phyloP scores from a whole-genome alignment of 2,888 invertebrate species.

The Dorcus hopei region DNA sequence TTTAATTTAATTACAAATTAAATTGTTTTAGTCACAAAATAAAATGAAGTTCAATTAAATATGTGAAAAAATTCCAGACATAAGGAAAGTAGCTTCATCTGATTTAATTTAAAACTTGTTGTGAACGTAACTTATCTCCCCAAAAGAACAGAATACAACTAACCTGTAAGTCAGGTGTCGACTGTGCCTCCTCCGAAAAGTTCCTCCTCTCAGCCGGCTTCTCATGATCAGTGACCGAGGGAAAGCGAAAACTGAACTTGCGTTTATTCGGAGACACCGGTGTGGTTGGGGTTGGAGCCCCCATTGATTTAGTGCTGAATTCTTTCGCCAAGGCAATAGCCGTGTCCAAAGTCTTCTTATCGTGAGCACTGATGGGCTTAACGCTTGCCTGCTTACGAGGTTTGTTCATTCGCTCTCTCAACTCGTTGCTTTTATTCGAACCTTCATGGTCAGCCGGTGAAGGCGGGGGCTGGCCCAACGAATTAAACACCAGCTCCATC shows the following conservation, averaged over 20 bases:
- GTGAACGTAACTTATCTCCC: no score
- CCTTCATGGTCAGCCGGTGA: constrained; percentile 48
- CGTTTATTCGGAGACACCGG: constrained; percentile 67
- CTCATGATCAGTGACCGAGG: constrained; percentile 54
- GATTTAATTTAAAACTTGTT: no score
- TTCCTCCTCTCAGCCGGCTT: constrained; percentile 70
- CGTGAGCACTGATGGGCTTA: constrained; percentile 91
- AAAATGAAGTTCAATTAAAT: no score
- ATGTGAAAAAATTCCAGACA: no score
- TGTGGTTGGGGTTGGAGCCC: constrained; percentile 52
- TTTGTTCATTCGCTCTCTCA: constrained; percentile 55
- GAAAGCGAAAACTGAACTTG: constrained; percentile 78
- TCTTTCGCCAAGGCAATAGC: constrained; percentile 93
- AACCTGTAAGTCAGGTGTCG: constrained; percentile 87
- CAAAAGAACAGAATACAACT: constrained; percentile 21
- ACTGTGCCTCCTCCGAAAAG: constrained; percentile 85
- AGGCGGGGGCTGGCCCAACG: constrained; percentile 43
- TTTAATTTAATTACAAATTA: no score
- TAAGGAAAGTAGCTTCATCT: no score
- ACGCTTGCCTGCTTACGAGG: constrained; percentile 57
- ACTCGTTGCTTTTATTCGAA: constrained; percentile 68
- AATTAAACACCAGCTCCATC: constrained; percentile 84
- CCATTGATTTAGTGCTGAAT: constrained; percentile 40
- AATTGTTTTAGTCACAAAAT: no score
- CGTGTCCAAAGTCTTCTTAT: constrained; percentile 85